Conservation (phyloP, 2,113 vertebrate species). For the Oreotrochilus melanogaster region DNA sequence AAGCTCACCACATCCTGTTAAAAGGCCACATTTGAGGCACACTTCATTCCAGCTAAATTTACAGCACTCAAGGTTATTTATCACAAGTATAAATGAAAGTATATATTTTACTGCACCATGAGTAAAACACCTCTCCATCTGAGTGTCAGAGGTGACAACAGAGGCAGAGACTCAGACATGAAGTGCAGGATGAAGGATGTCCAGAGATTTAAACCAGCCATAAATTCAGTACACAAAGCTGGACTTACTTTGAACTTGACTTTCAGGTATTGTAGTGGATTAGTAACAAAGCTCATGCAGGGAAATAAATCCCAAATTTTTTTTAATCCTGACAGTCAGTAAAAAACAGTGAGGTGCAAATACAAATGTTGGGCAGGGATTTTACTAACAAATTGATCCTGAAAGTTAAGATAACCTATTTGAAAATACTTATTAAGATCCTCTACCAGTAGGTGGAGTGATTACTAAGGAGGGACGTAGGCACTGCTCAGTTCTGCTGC, state of each 20-base stretch:
- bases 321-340: background rate
- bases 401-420: background rate
- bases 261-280: background rate
- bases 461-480: background rate
- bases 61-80: background rate
- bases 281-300: background rate
- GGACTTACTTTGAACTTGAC: background rate
- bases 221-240: background rate
- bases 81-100: background rate
- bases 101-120: background rate
- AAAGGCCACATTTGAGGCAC: background rate
- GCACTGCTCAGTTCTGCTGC: background rate
- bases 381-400: background rate
- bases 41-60: background rate
- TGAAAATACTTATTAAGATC: background rate
- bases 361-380: background rate
- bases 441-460: constrained; percentile 22
- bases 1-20: background rate
- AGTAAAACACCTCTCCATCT: background rate
- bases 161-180: background rate
- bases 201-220: background rate
- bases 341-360: background rate
- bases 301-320: background rate
- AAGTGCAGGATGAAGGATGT: background rate
- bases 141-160: background rate